phyloP scores from a whole-genome alignment of 2,113 vertebrate genomes.

The Dicaeum eximium region DNA sequence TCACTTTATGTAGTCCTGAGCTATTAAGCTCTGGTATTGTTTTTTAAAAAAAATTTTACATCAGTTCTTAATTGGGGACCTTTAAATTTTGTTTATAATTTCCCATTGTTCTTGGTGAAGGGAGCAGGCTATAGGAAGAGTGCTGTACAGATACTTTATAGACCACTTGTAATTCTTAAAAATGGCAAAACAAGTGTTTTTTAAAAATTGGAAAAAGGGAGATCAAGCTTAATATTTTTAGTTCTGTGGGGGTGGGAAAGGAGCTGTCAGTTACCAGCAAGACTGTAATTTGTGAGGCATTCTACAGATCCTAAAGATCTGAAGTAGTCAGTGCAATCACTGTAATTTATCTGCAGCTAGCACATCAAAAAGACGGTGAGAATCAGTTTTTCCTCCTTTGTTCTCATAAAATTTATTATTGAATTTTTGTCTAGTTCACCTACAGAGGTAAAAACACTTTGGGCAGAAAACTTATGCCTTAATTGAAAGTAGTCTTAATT shows the following conservation, averaged over 20 bases:
- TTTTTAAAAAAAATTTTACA: not conserved
- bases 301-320: not conserved
- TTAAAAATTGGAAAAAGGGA: not conserved
- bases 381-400: not conserved
- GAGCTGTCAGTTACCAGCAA: conserved; percentile 43
- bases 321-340: conserved; percentile 1
- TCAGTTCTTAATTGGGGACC: not conserved
- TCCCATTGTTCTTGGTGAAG: not conserved
- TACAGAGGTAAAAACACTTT: not conserved
- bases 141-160: not conserved
- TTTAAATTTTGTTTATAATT: not conserved
- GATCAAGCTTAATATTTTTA: conserved; percentile 38
- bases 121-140: not conserved
- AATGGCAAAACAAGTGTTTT: not conserved
- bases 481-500: not conserved
- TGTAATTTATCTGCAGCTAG: conserved; percentile 11
- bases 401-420: not conserved
- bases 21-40: not conserved
- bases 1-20: not conserved
- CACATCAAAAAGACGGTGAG: not conserved
- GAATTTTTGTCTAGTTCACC: not conserved
- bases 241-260: conserved; percentile 23
- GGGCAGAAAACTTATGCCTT: not conserved
- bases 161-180: not conserved
- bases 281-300: conserved; percentile 16